These are phyloP conservation scores for Cosmia pyralina DNA, from an alignment of 2,888 invertebrate species.

Conservation along the genomic window DNA sequence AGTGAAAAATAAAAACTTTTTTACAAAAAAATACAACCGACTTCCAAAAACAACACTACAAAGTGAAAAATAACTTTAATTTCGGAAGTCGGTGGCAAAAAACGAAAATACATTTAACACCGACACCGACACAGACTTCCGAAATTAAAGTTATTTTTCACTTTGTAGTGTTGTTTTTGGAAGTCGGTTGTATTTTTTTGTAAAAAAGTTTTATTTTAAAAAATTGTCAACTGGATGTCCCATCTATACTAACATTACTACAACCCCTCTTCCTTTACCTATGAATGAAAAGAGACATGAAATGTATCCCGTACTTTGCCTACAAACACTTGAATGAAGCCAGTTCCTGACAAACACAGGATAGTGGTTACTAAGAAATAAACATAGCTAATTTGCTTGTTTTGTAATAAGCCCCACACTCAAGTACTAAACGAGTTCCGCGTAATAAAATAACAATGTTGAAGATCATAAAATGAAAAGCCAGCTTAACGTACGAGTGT, in stretches of 20 bases:
- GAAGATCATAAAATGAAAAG: slow-evolving; percentile 82
- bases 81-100: no score
- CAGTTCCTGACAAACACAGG: slow-evolving; percentile 78
- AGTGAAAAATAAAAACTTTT: no score
- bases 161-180: no score
- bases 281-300: slow-evolving; percentile 40
- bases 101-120: no score
- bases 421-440: slow-evolving; percentile 72
- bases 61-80: no score
- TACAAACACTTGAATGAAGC: slow-evolving; percentile 72
- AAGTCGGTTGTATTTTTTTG: no score
- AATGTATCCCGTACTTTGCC: slow-evolving; percentile 65
- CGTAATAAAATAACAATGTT: slow-evolving; percentile 88
- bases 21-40: no score
- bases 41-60: no score
- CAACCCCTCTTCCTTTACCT: slow-evolving; percentile 14
- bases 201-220: no score
- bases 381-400: slow-evolving; percentile 87
- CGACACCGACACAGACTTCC: no score
- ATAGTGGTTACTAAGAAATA: slow-evolving; percentile 78
- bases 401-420: slow-evolving; percentile 79
- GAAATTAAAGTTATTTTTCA: no score
- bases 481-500: slow-evolving; percentile 75
- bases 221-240: slow-evolving; percentile 7
- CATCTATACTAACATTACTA: background rate